These are phyloP conservation scores for Plagiodera versicolora DNA, from an alignment of 2,888 invertebrate species.

Conservation along the genomic window DNA sequence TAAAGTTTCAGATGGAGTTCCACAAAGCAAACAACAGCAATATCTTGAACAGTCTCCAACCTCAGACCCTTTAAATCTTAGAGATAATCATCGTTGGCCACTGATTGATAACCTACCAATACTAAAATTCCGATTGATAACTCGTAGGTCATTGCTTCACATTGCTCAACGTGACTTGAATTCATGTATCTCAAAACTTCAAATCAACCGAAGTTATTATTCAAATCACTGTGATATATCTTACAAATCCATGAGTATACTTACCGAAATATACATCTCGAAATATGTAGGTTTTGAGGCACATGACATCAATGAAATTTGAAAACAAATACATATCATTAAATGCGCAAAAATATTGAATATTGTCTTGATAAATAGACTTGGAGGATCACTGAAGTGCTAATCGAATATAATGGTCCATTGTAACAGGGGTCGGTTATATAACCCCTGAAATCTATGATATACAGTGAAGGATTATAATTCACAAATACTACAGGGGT, in stretches of 20 bases:
- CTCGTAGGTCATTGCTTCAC: neutral
- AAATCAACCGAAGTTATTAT: conserved; percentile 1
- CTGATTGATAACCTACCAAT: neutral
- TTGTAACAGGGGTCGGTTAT: too few relatives aligned
- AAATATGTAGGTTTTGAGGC: conserved; percentile 10
- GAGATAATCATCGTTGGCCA: too few relatives aligned
- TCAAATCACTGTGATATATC: conserved; percentile 25
- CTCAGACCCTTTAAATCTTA: too few relatives aligned
- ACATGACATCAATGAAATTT: neutral
- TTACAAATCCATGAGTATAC: conserved; percentile 14
- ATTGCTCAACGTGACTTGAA: neutral
- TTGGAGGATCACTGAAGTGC: neutral
- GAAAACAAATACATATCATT: conserved; percentile 8
- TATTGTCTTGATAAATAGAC: neutral
- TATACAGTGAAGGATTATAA: too few relatives aligned
- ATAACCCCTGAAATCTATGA: too few relatives aligned
- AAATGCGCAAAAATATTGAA: neutral
- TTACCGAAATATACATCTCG: conserved; percentile 15
- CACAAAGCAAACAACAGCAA: too few relatives aligned
- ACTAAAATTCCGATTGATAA: neutral
- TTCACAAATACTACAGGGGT: too few relatives aligned
- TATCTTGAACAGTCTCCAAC: too few relatives aligned
- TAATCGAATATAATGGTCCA: neutral
- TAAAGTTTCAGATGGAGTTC: too few relatives aligned
- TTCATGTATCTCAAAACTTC: neutral